Evolutionary conservation across 1,140 invertebrate genomes (phyloP).

Genomic region (Drosophila melanogaster): Release_6_plus_ISO1_MT NT_037436.4:18124001-18124500

Average conservation of each 20-base stretch:
- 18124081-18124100: constrained; percentile 27
- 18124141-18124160: constrained; percentile 28
- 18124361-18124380: constrained; percentile 6
- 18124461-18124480: no score
- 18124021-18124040: constrained; percentile 61
- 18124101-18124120: constrained; percentile 17
- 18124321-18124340: not conserved
- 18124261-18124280: constrained; percentile 61
- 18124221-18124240: constrained; percentile 80
- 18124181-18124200: constrained; percentile 84
- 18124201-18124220: constrained; percentile 84
- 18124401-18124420: constrained; percentile 30
- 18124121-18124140: constrained; percentile 14
- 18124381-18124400: constrained; percentile 75
- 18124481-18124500: no score
- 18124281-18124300: constrained; percentile 62
- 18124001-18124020: constrained; percentile 22
- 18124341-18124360: constrained; percentile 11
- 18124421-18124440: no score
- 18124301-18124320: constrained; percentile 29
- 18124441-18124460: no score
- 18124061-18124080: constrained; percentile 71
- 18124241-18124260: constrained; percentile 61
- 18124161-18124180: constrained; percentile 71
- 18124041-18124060: constrained; percentile 78